Evolutionary conservation across 1,140 invertebrate species (phyloP).

Genomic region (Lepidurus apus): DNA sequence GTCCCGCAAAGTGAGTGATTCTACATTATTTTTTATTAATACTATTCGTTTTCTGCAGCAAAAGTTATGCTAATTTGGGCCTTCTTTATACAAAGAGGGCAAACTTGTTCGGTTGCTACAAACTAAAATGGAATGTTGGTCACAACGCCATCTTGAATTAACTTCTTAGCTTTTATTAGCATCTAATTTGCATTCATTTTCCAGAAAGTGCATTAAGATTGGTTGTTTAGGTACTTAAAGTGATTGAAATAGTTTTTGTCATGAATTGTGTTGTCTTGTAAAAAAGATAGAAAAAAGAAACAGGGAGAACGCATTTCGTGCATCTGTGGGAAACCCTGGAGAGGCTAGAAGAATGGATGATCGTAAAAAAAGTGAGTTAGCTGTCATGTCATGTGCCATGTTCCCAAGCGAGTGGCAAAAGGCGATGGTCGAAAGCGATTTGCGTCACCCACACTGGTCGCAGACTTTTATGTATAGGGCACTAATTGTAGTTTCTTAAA

Average conservation of each 20-base stretch:
- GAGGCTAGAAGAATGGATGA: not conserved
- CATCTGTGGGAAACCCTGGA: slow-evolving; percentile 8
- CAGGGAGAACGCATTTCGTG: not conserved
- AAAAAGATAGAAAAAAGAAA: not conserved
- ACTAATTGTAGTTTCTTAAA: slow-evolving; percentile 12
- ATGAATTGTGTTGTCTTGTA: too few relatives aligned
- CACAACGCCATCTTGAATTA: too few relatives aligned
- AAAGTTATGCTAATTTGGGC: too few relatives aligned
- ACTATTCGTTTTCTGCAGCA: too few relatives aligned
- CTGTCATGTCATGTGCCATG: slow-evolving; percentile 21
- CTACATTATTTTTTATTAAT: not conserved
- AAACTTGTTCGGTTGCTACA: too few relatives aligned
- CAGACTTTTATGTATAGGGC: slow-evolving; percentile 7
- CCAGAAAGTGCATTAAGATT: too few relatives aligned
- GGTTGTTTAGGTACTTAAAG: too few relatives aligned
- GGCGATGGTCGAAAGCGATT: slow-evolving; percentile 14
- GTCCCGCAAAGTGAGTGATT: not conserved
- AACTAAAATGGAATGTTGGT: too few relatives aligned
- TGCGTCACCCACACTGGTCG: slow-evolving; percentile 5
- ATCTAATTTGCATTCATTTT: too few relatives aligned
- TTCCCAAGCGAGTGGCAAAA: slow-evolving; percentile 8
- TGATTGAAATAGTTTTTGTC: too few relatives aligned
- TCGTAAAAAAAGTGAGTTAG: slow-evolving; percentile 6
- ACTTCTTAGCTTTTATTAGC: too few relatives aligned
- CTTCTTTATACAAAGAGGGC: too few relatives aligned